These are phyloP conservation scores for rat (Rattus norvegicus) DNA, from an alignment of 2,113 vertebrate genomes.

Conservation along the genomic window GRCr8 NC_086020.1:245281001-245281500, in stretches of 20 bases:
- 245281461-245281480: not conserved
- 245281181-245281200: not conserved
- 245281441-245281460: too few relatives aligned
- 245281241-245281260: slow-evolving; percentile 28
- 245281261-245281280: not conserved
- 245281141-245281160: not conserved
- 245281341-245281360: not conserved
- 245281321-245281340: not conserved
- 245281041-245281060: too few relatives aligned
- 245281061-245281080: too few relatives aligned
- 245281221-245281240: not conserved
- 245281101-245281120: not conserved
- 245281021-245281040: too few relatives aligned
- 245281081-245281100: too few relatives aligned
- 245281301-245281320: not conserved
- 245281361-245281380: not conserved
- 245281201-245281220: not conserved
- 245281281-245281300: not conserved
- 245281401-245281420: not conserved
- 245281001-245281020: too few relatives aligned
- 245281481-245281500: accelerated
- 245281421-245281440: not conserved
- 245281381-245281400: not conserved
- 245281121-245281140: not conserved
- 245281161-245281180: not conserved